Percentiles rank a stretch among this genome's conserved stretches.
phyloP scores from a whole-genome alignment of 2,888 invertebrate genomes.

The Drosophila yooni region DNA sequence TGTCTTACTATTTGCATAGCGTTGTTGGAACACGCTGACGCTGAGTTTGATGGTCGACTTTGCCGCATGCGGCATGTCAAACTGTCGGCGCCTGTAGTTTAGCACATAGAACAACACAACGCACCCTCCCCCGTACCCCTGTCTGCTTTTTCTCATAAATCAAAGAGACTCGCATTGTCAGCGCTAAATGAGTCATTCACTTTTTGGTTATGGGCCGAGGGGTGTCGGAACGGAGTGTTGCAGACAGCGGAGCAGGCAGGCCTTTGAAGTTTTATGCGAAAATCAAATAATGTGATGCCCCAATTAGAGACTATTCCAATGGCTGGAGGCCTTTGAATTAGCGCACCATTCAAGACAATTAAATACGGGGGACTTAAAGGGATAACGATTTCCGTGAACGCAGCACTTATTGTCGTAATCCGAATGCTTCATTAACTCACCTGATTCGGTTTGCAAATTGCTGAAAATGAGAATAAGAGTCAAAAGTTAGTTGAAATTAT shows the following conservation, averaged over 20 bases:
- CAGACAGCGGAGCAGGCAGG: not conserved
- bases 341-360: slow-evolving; percentile 36
- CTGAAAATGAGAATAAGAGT: slow-evolving; percentile 38
- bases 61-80: slow-evolving; percentile 62
- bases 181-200: slow-evolving; percentile 67
- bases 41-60: slow-evolving; percentile 38
- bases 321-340: not conserved
- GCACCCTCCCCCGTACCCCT: not conserved
- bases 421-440: slow-evolving; percentile 44
- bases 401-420: not conserved
- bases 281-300: slow-evolving; percentile 51
- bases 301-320: slow-evolving; percentile 42
- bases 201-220: not conserved
- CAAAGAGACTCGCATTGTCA: slow-evolving; percentile 58
- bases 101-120: slow-evolving; percentile 19
- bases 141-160: slow-evolving; percentile 47
- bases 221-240: no score
- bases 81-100: slow-evolving; percentile 54
- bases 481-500: slow-evolving; percentile 9
- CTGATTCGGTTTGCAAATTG: slow-evolving; percentile 54
- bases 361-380: slow-evolving; percentile 11
- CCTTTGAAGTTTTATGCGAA: slow-evolving; percentile 54
- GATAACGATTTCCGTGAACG: slow-evolving; percentile 20
- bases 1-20: slow-evolving; percentile 52
- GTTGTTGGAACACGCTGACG: slow-evolving; percentile 5